A percentile compares a stretch with the other conserved stretches of the same genome.
phyloP scores from a whole-genome alignment of 2,888 invertebrate species.

The Bimastos eiseni region DNA sequence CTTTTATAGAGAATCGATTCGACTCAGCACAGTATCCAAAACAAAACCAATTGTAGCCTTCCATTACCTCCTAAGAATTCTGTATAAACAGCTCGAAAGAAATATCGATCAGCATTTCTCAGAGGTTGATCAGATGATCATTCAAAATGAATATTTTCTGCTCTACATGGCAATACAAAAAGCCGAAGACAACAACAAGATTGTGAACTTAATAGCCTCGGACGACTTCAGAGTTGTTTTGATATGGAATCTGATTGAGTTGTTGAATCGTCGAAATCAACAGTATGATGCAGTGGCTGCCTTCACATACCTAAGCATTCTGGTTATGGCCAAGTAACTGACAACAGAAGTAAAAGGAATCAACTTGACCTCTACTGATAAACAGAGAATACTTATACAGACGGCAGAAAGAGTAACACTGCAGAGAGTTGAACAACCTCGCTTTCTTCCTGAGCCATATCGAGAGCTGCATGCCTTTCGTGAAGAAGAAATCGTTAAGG shows the following conservation, averaged over 20 bases:
- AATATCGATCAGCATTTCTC: background rate
- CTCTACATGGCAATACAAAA: constrained; percentile 18
- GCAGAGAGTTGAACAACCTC: background rate
- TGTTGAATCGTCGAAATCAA: background rate
- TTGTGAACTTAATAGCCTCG: background rate
- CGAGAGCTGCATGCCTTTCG: background rate
- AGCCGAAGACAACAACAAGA: background rate
- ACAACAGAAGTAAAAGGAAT: too few species aligned
- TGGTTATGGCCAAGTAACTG: background rate
- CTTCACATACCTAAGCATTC: background rate
- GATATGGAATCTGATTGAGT: constrained; percentile 1
- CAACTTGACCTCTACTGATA: background rate
- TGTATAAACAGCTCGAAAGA: background rate
- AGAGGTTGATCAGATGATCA: background rate
- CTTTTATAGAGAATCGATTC: constrained; percentile 5
- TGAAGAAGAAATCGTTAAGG: background rate
- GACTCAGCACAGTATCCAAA: background rate
- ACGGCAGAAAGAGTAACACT: background rate
- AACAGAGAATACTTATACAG: background rate
- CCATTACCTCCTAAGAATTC: background rate
- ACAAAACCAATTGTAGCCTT: background rate
- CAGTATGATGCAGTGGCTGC: background rate
- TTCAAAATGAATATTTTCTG: background rate
- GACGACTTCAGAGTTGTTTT: background rate
- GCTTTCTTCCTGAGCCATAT: background rate